Base-by-base conservation (phyloP, 2,113 vertebrate species). In the Triplophysa siluroides region DNA sequence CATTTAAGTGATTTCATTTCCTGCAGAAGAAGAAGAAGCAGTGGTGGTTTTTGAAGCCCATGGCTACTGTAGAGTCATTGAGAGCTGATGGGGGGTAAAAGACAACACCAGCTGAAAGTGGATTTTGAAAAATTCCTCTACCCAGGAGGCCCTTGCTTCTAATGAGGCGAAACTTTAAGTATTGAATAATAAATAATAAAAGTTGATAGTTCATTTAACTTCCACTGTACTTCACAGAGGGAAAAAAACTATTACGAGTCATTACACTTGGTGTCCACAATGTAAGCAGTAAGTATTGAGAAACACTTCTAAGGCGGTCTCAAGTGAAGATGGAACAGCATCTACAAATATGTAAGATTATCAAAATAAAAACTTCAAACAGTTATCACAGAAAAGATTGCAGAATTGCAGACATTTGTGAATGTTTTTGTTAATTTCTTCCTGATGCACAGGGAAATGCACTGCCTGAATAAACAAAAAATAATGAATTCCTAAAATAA, bases 111-210 rank as follows among this genome's bases (percentile, higher is more conserved):
- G 96, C 96, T 94, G 94, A 98, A 97, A 98, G 95, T 92, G 91
- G 91, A 93, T 92, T 92, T 93, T 91, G 88, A 93, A 92, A 89
- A 92, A 92, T 92, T 92, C 88, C 89, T 89, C 92, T 92, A 95
- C 96, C 95, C 94, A 93, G 94, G 96, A 96, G 97, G 96, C 95
- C 90, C 78, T 79, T 84, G 92, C 95, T 90, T 95, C 96, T 97
- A 99, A 98, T 98, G 97, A 98, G 96, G 95, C 97, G 95, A 97
- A 98, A 96, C 98, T 99, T 99, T 99, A 99, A 99, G 95, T 99
- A 99, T 95, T 98, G 96, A 94, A 97, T 98, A 98, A 99, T 99
- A 98, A 97, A 98, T 94, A 95, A 94, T 94, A 96, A 96, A 96
- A 99, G 98, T 96, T 97, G 96, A 98, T 97, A 98, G 95, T 96